Conservation (phyloP, 2,888 invertebrate species). For the Tipula unca region DNA sequence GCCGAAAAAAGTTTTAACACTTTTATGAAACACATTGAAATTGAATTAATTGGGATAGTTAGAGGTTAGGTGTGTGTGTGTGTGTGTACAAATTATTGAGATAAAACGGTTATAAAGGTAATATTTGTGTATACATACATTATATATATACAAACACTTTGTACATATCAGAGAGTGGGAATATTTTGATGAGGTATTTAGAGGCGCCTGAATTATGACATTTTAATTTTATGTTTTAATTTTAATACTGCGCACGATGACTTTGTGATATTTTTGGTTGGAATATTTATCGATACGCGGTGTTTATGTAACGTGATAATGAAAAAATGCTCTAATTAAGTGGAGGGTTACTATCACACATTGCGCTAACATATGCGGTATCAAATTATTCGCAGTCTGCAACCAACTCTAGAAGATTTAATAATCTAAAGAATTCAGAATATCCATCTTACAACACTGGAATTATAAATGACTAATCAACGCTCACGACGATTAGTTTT, state of each 20-base stretch:
- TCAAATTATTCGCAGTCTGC: no score
- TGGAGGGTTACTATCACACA: not conserved
- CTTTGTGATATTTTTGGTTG: not conserved
- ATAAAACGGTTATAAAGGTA: not conserved
- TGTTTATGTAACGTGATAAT: not conserved
- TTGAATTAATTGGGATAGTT: not conserved
- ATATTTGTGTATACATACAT: no score
- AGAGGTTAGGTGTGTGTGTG: not conserved
- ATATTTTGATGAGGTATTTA: slow-evolving; percentile 8
- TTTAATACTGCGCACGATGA: not conserved
- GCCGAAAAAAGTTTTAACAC: slow-evolving; percentile 2
- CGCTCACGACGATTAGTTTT: no score
- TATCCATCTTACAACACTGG: no score
- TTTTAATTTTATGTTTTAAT: not conserved
- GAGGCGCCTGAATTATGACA: slow-evolving; percentile 14
- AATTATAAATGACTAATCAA: no score
- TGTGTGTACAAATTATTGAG: not conserved
- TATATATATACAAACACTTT: no score
- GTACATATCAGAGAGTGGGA: not conserved
- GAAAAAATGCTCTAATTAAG: not conserved
- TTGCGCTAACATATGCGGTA: no score
- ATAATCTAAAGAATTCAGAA: no score
- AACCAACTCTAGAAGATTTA: no score
- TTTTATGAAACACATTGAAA: not conserved
- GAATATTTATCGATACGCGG: not conserved